These are phyloP conservation scores for Ophion obscuratus DNA, from an alignment of 2,888 invertebrate genomes.

Conservation along the genomic window DNA sequence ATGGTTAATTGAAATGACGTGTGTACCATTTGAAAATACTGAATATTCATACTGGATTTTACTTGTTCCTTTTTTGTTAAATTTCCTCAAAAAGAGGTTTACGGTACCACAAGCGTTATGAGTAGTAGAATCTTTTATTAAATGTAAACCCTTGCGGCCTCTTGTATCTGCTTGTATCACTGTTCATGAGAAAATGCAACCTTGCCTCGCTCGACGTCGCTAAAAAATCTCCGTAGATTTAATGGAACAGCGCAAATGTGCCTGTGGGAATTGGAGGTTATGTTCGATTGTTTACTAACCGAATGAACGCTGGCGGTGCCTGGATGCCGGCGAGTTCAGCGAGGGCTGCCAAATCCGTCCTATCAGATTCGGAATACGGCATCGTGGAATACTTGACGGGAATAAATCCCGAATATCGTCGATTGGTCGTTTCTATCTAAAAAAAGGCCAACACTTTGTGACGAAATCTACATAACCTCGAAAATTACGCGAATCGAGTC, in stretches of 20 bases:
- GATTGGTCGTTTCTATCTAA: not conserved
- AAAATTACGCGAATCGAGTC: not conserved
- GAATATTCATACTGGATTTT: too few species aligned
- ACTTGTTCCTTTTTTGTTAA: too few species aligned
- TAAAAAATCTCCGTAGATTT: not conserved
- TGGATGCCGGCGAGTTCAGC: constrained; percentile 78
- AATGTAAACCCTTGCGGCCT: too few species aligned
- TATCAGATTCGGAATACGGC: constrained; percentile 69
- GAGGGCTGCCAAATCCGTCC: constrained; percentile 75
- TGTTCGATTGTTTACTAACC: constrained; percentile 68
- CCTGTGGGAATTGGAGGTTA: constrained; percentile 20
- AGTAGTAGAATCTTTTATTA: too few species aligned
- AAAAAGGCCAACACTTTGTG: not conserved
- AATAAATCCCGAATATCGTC: not conserved
- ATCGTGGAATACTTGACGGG: constrained; percentile 16
- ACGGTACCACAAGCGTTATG: too few species aligned
- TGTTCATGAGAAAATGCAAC: too few species aligned
- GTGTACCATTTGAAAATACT: too few species aligned
- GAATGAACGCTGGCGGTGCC: constrained; percentile 74
- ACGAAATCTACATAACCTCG: constrained; percentile 15
- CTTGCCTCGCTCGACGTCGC: too few species aligned
- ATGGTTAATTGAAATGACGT: too few species aligned
- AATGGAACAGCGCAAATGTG: not conserved
- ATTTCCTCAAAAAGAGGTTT: too few species aligned
- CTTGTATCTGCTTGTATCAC: too few species aligned